Evolutionary conservation across 2,113 vertebrate species (phyloP), one percentile per base, ranked within the genome.

Genomic region (Pavo muticus): DNA sequence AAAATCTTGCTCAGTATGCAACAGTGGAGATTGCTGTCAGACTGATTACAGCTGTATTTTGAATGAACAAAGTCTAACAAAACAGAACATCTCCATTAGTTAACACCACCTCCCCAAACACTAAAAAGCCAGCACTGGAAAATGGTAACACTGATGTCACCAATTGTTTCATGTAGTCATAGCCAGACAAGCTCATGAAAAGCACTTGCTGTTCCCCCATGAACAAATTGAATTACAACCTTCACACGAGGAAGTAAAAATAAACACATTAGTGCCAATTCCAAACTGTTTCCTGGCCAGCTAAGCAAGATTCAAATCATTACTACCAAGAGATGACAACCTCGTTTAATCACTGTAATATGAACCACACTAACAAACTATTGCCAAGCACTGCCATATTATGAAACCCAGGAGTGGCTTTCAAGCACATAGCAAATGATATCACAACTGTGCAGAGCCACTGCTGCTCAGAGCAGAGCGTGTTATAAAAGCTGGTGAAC

Each of bases 171-270:
- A 1, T 47, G 21, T 1, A 86, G 65, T 80, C 56, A 81, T 40
- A 86, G 7, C n/a, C 4, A 1, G 6, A 56, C 37, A 56, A 48
- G 25, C 44, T 59, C 35, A 32, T 4, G 37, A 71, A 73, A 92
- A 88, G 60, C 52, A 95, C 47, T 69, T 87, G 84, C 61, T 85
- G 42, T 44, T 88, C 65, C 47, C 77, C 39, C 6, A 6, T 4
- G 35, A 85, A 64, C 61, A 71, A 76, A 91, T 57, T 84, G 91
- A 95, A 89, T 77, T 44, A 91, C 19, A 82, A 70, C 44, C 75
- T 81, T 56, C 54, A 77, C 39, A 68, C 1, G n/a, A 77, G 35
- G 82, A 90, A 93, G 69, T 61, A 68, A 95, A 93, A 91, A 94
- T 47, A 92, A 95, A 90, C 72, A 81, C 47, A 61, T 73, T 39